Percentiles rank a stretch among this genome's conserved stretches.
phyloP scores from a whole-genome alignment of 37 sponge, comb jelly and placozoan genomes.

The Agelas oroides region DNA sequence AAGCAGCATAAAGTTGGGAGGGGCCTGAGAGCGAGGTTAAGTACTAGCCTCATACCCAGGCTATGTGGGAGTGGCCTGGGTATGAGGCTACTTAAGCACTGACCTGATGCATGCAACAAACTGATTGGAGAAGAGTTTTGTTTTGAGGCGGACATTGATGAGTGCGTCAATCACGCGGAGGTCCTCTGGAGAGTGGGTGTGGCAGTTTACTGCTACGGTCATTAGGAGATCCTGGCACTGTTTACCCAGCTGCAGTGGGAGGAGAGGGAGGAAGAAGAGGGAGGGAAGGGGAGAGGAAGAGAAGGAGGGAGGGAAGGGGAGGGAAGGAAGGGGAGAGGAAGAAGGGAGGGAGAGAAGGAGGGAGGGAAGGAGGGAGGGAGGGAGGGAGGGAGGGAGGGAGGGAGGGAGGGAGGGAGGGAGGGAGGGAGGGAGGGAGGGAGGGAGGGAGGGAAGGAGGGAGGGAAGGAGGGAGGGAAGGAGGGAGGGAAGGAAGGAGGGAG shows the following conservation, averaged over 20 bases:
- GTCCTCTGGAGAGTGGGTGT: slow-evolving; percentile 74
- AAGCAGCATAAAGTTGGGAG: no score
- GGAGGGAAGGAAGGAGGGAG: no score
- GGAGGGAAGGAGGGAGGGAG: slow-evolving; percentile 36
- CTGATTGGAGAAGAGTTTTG: slow-evolving; percentile 88
- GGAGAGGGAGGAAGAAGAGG: background rate
- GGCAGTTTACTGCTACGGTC: slow-evolving; percentile 64
- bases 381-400: slow-evolving; percentile 14
- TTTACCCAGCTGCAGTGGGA: slow-evolving; percentile 46
- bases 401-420: slow-evolving; percentile 19
- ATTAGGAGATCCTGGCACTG: slow-evolving; percentile 71
- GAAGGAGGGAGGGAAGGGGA: slow-evolving; percentile 24
- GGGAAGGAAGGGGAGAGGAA: slow-evolving; percentile 45
- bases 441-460: background rate
- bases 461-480: no score
- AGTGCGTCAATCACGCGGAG: slow-evolving; percentile 78
- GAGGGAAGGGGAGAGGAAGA: background rate
- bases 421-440: slow-evolving; percentile 20
- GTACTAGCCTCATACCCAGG: no score
- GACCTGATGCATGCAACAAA: slow-evolving; percentile 88
- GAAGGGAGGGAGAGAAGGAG: slow-evolving; percentile 34
- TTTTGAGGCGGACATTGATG: slow-evolving; percentile 80
- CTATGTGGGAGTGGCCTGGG: no score
- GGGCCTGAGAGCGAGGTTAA: no score
- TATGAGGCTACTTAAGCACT: background rate